Percentiles rank a stretch among this genome's conserved stretches.
These are phyloP conservation scores for Seira sanloemensis DNA, from an alignment of 2,888 invertebrate genomes.

Conservation along the genomic window DNA sequence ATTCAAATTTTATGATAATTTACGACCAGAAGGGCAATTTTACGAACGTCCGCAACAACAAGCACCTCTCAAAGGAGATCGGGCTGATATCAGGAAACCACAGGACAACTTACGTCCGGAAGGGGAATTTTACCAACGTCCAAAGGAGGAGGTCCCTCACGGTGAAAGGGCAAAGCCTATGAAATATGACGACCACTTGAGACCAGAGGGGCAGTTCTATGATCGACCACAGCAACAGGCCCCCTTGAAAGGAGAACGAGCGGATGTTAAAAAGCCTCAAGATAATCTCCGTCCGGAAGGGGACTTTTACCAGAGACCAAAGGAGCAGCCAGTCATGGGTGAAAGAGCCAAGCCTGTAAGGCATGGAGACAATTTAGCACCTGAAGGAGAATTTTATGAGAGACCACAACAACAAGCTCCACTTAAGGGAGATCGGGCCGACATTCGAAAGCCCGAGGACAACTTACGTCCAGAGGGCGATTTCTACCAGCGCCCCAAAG, in stretches of 20 bases:
- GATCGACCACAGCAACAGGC: background rate
- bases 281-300: constrained; percentile 81
- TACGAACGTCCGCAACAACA: constrained; percentile 77
- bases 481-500: constrained; percentile 79
- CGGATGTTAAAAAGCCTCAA: constrained; percentile 75
- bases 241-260: constrained; percentile 75
- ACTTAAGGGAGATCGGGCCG: constrained; percentile 76
- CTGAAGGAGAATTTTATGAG: constrained; percentile 79
- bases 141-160: constrained; percentile 24
- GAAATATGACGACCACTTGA: constrained; percentile 77
- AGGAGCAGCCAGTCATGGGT: constrained; percentile 75
- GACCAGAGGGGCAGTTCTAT: constrained; percentile 80
- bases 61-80: constrained; percentile 76
- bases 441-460: constrained; percentile 44
- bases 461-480: constrained; percentile 75
- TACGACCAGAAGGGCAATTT: constrained; percentile 80
- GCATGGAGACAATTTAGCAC: constrained; percentile 77
- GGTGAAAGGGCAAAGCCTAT: constrained; percentile 76
- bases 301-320: constrained; percentile 76
- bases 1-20: constrained; percentile 80
- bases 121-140: constrained; percentile 70
- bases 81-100: constrained; percentile 77
- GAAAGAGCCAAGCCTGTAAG: constrained; percentile 56
- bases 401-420: constrained; percentile 34
- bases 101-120: constrained; percentile 79